Evolutionary conservation across 2,113 vertebrate genomes (phyloP), one percentile per base, ranked within the genome.

Genomic region (Galbula dea): DNA sequence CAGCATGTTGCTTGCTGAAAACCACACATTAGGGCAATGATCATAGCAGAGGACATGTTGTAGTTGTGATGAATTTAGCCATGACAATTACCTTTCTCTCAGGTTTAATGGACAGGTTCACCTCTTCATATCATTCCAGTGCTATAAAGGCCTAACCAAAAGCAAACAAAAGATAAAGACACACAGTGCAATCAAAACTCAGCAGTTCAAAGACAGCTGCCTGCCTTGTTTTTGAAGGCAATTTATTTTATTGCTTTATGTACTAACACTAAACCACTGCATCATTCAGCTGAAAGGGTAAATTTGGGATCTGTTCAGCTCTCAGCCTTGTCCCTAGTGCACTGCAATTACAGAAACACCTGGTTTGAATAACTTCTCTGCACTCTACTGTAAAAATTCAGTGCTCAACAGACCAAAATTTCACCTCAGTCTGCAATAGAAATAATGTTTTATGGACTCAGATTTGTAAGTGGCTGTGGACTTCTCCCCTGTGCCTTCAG

Each of bases 261-360:
- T 82, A 62, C 80, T 84, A 86, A 86, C 49, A 71, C 17, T 84
- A 76, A 89, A 65, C 57, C 20, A 26, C 45, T 30, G 69, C 71
- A 85, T 89, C 46, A 2, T 72, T 94, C 90, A 84, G 66, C 68
- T 75, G 46, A 82, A 92, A 92, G 81, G 69, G 54, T 73, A 54
- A 94, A 82, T 79, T 1, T 85, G 81, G 86, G 81, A 89, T 76
- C 54, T 72, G 11, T 68, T 92, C 83, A 72, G 74, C 48, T 41
- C 69, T 65, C 65, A 34, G 10, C 4, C 0, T 7, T 46, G 37
- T 84, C 86, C 81, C 90, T 54, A 65, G 67, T 73, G 92, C 62
- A 24, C 37, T 51, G 83, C 89, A 95, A 87, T 96, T 95, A 93
- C 37, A 92, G 92, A 84, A 94, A 87, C 95, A 95, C 90, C 92